These are phyloP conservation scores for Sialis fuliginosa DNA, from an alignment of 2,888 invertebrate species.

Conservation along the genomic window DNA sequence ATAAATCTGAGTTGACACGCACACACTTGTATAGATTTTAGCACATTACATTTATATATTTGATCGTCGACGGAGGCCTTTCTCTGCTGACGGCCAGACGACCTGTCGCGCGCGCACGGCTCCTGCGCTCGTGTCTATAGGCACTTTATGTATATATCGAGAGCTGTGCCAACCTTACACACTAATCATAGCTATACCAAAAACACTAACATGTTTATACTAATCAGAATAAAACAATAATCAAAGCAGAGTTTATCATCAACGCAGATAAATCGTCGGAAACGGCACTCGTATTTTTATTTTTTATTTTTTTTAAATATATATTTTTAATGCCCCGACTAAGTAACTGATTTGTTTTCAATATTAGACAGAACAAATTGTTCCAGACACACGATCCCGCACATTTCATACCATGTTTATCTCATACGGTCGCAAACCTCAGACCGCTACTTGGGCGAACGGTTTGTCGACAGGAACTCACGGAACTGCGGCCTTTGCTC, in stretches of 20 bases:
- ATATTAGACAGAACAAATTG: not conserved
- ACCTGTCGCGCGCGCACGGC: not conserved
- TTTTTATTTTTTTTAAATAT: not conserved
- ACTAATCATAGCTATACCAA: conserved; percentile 3
- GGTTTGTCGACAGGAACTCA: conserved; percentile 21
- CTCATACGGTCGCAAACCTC: not conserved
- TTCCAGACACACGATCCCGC: not conserved
- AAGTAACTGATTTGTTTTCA: not conserved
- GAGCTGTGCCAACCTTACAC: not conserved
- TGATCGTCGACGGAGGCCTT: not conserved
- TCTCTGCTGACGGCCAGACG: not conserved
- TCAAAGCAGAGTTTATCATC: not conserved
- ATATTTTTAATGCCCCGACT: not conserved
- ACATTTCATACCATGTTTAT: not conserved
- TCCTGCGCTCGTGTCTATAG: not conserved
- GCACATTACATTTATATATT: not conserved
- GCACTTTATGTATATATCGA: not conserved
- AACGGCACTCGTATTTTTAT: not conserved
- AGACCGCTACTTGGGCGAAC: conserved; percentile 24
- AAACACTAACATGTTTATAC: conserved; percentile 1
- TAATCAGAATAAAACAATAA: not conserved
- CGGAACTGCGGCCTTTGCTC: conserved; percentile 19
- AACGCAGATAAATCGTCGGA: not conserved
- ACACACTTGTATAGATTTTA: not conserved
- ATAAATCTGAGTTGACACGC: not conserved